Conservation (phyloP, 1,140 invertebrate species). For the Drosophila truncata region DNA sequence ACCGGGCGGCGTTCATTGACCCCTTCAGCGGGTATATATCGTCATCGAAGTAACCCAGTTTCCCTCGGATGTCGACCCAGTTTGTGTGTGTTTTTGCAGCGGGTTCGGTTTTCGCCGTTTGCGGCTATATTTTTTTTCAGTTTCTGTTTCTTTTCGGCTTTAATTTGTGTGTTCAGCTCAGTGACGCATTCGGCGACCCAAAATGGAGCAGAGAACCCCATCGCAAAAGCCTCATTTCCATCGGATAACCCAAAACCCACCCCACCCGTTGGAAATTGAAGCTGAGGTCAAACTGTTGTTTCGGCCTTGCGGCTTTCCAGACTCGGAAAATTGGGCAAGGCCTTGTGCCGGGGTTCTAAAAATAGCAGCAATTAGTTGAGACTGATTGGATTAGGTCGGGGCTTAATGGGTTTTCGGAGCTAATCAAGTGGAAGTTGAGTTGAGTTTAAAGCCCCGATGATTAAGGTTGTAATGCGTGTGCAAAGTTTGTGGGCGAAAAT, state of each 20-base stretch:
- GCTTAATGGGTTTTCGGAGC: constrained; percentile 19
- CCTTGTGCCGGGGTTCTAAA: constrained; percentile 37
- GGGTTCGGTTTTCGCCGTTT: constrained; percentile 62
- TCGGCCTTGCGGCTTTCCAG: constrained; percentile 34
- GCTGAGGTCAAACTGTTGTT: constrained; percentile 46
- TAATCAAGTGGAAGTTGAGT: constrained; percentile 21
- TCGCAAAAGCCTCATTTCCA: background rate
- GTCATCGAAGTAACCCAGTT: constrained; percentile 67
- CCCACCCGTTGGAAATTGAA: constrained; percentile 13
- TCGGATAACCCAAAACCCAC: background rate
- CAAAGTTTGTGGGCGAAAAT: background rate
- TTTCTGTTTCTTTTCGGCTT: constrained; percentile 30
- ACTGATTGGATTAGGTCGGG: constrained; percentile 24
- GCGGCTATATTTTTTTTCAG: constrained; percentile 2
- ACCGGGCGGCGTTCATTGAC: constrained; percentile 65
- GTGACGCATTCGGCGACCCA: constrained; percentile 73
- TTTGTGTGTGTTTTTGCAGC: constrained; percentile 44
- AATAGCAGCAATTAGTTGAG: constrained; percentile 52
- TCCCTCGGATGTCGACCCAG: constrained; percentile 56
- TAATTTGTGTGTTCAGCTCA: constrained; percentile 37
- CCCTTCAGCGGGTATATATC: constrained; percentile 25
- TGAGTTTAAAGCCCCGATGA: constrained; percentile 9
- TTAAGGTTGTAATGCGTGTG: constrained; percentile 2
- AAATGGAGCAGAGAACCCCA: constrained; percentile 37
- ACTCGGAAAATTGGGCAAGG: constrained; percentile 41